phyloP scores from a whole-genome alignment of 1,140 invertebrate genomes.

The Leguminivora glycinivorella region DNA sequence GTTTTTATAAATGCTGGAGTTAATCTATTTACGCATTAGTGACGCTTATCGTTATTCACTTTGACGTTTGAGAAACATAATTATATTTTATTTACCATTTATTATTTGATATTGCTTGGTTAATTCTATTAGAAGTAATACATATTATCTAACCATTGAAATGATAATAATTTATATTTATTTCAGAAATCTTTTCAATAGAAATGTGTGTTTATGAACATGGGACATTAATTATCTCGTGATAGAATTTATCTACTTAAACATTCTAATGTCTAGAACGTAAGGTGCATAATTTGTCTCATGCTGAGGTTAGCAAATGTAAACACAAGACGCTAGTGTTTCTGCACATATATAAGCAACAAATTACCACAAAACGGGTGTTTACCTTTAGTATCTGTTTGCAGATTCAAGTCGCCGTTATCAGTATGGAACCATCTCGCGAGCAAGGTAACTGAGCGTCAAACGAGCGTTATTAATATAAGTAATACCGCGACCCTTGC shows the following conservation, averaged over 20 bases:
- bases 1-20: too few species aligned
- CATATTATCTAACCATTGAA: too few species aligned
- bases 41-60: too few species aligned
- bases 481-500: slow-evolving; percentile 38
- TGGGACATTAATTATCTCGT: too few species aligned
- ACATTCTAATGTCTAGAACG: not conserved
- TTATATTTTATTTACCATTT: too few species aligned
- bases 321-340: not conserved
- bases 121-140: too few species aligned
- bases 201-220: too few species aligned
- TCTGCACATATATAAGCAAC: not conserved
- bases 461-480: slow-evolving; percentile 40
- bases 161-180: too few species aligned
- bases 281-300: not conserved
- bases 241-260: not conserved
- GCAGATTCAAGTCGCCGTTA: slow-evolving; percentile 21
- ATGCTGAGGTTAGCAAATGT: not conserved
- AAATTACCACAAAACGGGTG: slow-evolving; percentile 8
- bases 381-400: slow-evolving; percentile 24
- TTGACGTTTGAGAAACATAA: too few species aligned
- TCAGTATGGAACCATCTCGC: slow-evolving; percentile 16
- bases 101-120: too few species aligned
- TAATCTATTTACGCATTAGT: too few species aligned
- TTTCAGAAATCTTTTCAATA: too few species aligned
- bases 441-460: slow-evolving; percentile 26